These are phyloP conservation scores for Eristalinus sepulchralis DNA, from an alignment of 2,888 invertebrate species.

Conservation along the genomic window DNA sequence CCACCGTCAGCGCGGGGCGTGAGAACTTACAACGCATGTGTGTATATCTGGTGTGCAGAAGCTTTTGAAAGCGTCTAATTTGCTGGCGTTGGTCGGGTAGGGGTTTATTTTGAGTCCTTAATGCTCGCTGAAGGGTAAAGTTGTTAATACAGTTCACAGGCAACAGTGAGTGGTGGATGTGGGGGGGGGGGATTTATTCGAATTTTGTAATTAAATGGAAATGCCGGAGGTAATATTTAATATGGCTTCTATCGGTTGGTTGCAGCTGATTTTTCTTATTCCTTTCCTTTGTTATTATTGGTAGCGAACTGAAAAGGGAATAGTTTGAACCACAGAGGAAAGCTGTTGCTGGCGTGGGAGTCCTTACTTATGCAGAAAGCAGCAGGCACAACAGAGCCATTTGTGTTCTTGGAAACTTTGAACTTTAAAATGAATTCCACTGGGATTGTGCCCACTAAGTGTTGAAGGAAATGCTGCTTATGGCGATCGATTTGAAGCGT, in stretches of 20 bases:
- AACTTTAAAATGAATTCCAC: no score
- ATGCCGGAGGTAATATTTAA: constrained; percentile 58
- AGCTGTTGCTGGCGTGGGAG: background rate
- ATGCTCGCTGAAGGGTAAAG: constrained; percentile 51
- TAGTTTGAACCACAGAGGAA: background rate
- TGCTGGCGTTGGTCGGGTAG: background rate
- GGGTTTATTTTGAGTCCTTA: constrained; percentile 49
- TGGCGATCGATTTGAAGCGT: no score
- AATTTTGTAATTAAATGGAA: constrained; percentile 68
- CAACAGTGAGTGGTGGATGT: no score
- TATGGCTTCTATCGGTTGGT: constrained; percentile 32
- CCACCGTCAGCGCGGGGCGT: background rate
- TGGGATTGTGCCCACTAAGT: no score
- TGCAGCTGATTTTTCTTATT: constrained; percentile 45
- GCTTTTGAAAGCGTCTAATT: constrained; percentile 31
- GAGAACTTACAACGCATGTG: background rate
- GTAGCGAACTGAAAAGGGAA: background rate
- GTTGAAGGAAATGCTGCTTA: no score
- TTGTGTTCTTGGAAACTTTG: no score
- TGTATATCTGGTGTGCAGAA: constrained; percentile 11
- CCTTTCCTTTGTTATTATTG: background rate
- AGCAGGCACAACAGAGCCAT: no score
- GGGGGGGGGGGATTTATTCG: constrained; percentile 39
- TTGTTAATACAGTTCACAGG: constrained; percentile 32
- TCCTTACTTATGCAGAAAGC: background rate